Evolutionary conservation across 2,113 vertebrate genomes (phyloP).

Genomic region (Lagenorhynchus albirostris): DNA sequence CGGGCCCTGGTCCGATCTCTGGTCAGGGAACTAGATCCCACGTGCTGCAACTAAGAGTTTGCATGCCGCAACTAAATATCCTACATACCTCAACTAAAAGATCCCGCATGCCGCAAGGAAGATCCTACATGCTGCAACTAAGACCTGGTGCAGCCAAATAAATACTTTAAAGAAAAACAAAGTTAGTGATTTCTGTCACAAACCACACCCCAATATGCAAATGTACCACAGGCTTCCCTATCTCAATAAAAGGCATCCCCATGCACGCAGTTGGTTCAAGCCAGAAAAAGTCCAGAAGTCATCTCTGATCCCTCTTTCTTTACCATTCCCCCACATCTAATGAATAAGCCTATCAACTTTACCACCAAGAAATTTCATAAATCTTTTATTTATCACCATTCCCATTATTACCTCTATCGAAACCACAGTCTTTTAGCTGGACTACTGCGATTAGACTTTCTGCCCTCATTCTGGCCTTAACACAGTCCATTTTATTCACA

Average conservation of each 20-base stretch:
- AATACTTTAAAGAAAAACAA: too few relatives aligned
- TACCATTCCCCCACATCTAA: neutral
- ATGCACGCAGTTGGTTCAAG: neutral
- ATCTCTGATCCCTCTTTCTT: neutral
- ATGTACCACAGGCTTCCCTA: neutral
- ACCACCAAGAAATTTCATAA: neutral
- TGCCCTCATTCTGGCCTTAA: neutral
- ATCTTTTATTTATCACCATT: neutral
- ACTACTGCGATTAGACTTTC: neutral
- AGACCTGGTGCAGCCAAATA: too few relatives aligned
- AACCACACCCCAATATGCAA: neutral
- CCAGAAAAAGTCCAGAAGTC: neutral
- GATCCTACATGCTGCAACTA: too few relatives aligned
- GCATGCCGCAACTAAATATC: too few relatives aligned
- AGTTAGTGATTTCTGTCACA: constrained; percentile 10
- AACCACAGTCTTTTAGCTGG: neutral
- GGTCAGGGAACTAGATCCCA: too few relatives aligned
- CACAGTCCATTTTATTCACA: neutral
- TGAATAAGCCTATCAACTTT: neutral
- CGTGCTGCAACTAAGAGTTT: too few relatives aligned
- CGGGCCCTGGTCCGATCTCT: too few relatives aligned
- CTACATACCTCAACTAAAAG: too few relatives aligned
- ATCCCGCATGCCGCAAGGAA: too few relatives aligned
- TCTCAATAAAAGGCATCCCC: neutral
- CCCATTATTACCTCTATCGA: neutral